phyloP scores from a whole-genome alignment of 2,113 vertebrate genomes.

The Vanacampus margaritifer region DNA sequence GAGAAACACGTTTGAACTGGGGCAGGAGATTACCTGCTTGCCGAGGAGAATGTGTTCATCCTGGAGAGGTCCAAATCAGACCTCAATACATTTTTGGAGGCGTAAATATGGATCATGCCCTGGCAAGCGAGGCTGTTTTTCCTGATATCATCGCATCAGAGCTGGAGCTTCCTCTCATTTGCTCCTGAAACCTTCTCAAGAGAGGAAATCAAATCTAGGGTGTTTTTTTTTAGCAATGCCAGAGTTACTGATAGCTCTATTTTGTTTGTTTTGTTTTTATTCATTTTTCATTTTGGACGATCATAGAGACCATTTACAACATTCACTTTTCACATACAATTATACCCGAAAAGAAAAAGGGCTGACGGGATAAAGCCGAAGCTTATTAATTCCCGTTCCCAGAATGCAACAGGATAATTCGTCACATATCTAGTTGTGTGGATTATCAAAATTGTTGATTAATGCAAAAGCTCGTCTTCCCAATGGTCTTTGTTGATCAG shows the following conservation, averaged over 20 bases:
- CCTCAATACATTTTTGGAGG: constrained; percentile 11
- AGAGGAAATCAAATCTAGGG: constrained; percentile 36
- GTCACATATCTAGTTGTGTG: no score
- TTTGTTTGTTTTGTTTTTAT: no score
- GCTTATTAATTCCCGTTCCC: no score
- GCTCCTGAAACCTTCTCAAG: constrained; percentile 50
- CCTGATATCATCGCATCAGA: constrained; percentile 50
- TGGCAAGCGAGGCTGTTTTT: constrained; percentile 38
- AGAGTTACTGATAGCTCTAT: constrained; percentile 16
- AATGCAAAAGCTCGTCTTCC: no score
- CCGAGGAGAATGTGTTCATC: constrained; percentile 11
- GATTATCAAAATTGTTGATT: no score
- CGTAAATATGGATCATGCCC: constrained; percentile 34
- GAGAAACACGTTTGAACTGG: constrained; percentile 26
- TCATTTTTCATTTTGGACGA: no score
- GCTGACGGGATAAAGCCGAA: no score
- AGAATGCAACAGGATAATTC: no score
- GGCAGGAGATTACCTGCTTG: constrained; percentile 37
- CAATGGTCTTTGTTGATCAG: no score
- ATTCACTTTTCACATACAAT: no score
- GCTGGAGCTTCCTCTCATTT: constrained; percentile 37
- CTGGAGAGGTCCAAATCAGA: constrained; percentile 15
- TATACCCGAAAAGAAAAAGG: no score
- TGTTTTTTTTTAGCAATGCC: constrained; percentile 25
- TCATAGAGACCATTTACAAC: no score